Evolutionary conservation across 2,113 vertebrate species (phyloP).

Genomic region (Tiliqua scincoides): DNA sequence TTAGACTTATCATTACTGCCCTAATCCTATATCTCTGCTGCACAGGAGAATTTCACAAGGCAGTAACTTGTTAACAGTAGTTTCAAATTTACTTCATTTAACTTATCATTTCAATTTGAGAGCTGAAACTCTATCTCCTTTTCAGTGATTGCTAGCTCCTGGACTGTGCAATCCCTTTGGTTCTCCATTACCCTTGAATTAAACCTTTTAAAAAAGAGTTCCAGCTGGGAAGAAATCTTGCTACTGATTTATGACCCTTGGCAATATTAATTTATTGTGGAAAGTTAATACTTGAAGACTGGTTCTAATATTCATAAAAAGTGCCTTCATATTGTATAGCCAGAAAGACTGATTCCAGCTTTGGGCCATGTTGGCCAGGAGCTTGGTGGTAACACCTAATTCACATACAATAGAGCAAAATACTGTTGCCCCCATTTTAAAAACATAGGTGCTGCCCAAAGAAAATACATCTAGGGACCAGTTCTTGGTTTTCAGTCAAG

Average conservation of each 20-base stretch:
- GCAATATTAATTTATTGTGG: not conserved
- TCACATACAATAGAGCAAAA: not conserved
- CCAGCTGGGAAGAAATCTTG: constrained; percentile 20
- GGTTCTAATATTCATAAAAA: constrained; percentile 6
- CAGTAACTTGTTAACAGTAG: not conserved
- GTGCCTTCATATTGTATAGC: not conserved
- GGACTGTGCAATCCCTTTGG: not conserved
- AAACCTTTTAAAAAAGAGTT: constrained; percentile 18
- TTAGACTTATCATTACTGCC: not conserved
- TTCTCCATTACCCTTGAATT: not conserved
- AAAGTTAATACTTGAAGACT: not conserved
- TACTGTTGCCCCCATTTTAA: not conserved
- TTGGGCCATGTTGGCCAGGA: constrained; percentile 18
- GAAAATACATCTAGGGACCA: not conserved
- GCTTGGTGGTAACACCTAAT: not conserved
- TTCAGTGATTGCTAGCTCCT: not conserved
- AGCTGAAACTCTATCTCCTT: not conserved
- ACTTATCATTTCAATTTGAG: not conserved
- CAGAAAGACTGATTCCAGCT: not conserved
- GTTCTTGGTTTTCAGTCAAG: accelerated
- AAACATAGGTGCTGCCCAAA: constrained; percentile 10
- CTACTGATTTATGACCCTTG: constrained; percentile 23
- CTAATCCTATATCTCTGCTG: not conserved
- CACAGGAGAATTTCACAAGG: not conserved
- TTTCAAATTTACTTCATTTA: not conserved